A percentile compares a stretch with the other conserved stretches of the same genome.
These are phyloP conservation scores for Hydrozoanthus gracilis DNA, from an alignment of 92 coral and sea anemone species.

Conservation along the genomic window DNA sequence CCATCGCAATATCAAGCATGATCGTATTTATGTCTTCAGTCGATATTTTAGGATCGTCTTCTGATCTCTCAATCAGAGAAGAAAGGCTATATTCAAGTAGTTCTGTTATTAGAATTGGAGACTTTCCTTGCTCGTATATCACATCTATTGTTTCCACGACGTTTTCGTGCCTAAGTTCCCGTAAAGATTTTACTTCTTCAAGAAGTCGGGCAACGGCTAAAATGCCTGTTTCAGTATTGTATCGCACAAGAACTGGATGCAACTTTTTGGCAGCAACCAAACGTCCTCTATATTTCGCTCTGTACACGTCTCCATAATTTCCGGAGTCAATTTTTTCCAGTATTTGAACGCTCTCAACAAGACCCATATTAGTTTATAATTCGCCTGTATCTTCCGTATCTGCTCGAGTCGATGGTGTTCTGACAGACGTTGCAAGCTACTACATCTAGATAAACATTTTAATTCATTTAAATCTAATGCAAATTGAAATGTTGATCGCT, in stretches of 20 bases:
- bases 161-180: slow-evolving; percentile 58
- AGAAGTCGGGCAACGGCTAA: slow-evolving; percentile 42
- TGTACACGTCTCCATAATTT: slow-evolving; percentile 61
- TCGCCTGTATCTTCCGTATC: too few relatives aligned
- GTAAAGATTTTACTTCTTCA: slow-evolving; percentile 50
- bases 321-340: slow-evolving; percentile 48
- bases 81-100: slow-evolving; percentile 59
- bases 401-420: too few relatives aligned
- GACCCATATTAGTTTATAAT: slow-evolving; percentile 5
- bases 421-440: too few relatives aligned
- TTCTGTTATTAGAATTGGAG: slow-evolving; percentile 64
- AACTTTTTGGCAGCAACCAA: slow-evolving; percentile 68
- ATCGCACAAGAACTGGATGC: slow-evolving; percentile 45
- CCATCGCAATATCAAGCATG: slow-evolving; percentile 64
- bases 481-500: too few relatives aligned
- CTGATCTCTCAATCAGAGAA: slow-evolving; percentile 28
- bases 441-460: too few relatives aligned
- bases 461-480: too few relatives aligned
- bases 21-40: slow-evolving; percentile 52
- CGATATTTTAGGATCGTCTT: slow-evolving; percentile 21
- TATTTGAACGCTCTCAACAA: slow-evolving; percentile 27
- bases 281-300: slow-evolving; percentile 65
- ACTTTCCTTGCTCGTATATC: slow-evolving; percentile 33
- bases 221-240: slow-evolving; percentile 8
- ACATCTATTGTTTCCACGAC: slow-evolving; percentile 46